Conservation (phyloP, 1,140 invertebrate genomes). For the Hypsibius dujardini region DNA sequence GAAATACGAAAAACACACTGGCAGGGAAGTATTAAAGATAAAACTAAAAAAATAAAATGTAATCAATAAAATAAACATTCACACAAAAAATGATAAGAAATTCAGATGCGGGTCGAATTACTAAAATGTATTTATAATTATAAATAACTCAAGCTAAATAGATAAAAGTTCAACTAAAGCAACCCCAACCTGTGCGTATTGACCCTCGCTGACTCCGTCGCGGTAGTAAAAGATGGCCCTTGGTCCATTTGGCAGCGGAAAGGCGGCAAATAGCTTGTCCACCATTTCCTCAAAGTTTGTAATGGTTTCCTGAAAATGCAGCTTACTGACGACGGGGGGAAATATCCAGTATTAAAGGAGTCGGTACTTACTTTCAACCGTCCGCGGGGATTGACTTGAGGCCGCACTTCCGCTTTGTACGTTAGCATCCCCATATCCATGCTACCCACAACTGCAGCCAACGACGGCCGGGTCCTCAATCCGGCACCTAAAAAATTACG, state of each 20-base stretch:
- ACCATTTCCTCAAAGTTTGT: slow-evolving; percentile 48
- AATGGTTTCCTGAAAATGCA: background rate
- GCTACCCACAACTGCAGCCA: slow-evolving; percentile 49
- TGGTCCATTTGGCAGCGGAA: slow-evolving; percentile 31
- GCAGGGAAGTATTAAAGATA: too few relatives aligned
- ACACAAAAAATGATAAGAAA: background rate
- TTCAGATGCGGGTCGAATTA: too few relatives aligned
- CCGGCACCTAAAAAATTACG: background rate
- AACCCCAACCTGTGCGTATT: slow-evolving; percentile 46
- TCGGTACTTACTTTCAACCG: background rate
- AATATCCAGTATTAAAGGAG: background rate
- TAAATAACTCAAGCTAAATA: too few relatives aligned
- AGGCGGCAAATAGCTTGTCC: slow-evolving; percentile 36
- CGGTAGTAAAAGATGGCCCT: slow-evolving; percentile 52
- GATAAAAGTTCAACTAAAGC: too few relatives aligned
- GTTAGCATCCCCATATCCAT: slow-evolving; percentile 24
- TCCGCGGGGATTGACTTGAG: slow-evolving; percentile 24
- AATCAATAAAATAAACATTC: background rate
- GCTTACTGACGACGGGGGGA: background rate
- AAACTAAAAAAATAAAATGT: background rate
- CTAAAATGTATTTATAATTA: too few relatives aligned
- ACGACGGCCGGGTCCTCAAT: slow-evolving; percentile 42
- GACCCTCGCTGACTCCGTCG: slow-evolving; percentile 73
- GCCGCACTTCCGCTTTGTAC: slow-evolving; percentile 27
- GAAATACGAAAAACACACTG: background rate